Percentiles rank a stretch among this genome's conserved stretches.
phyloP scores from a whole-genome alignment of 2,113 vertebrate genomes.

The Amphiprion ocellaris region DNA sequence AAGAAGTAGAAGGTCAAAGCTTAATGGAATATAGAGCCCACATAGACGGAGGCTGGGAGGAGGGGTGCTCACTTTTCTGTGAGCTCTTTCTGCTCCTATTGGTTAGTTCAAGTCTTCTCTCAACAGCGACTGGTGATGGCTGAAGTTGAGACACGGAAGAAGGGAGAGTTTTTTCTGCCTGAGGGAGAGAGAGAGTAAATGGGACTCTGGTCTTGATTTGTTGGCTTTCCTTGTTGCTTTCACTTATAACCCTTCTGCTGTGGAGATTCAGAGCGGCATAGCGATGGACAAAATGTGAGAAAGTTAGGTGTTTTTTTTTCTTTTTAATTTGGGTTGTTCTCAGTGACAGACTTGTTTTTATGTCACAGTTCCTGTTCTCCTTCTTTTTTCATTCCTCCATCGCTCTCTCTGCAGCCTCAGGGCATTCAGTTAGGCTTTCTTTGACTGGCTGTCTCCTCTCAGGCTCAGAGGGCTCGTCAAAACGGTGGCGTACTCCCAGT shows the following conservation, averaged over 20 bases:
- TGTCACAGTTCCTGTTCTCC: constrained; percentile 11
- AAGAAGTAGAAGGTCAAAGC: constrained; percentile 69
- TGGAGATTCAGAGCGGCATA: neutral
- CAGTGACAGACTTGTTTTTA: neutral
- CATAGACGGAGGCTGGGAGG: constrained; percentile 45
- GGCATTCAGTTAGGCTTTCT: constrained; percentile 55
- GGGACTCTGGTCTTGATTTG: constrained; percentile 43
- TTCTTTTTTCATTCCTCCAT: neutral
- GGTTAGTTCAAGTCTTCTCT: constrained; percentile 41
- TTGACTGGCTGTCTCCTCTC: constrained; percentile 73
- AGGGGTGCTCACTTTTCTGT: constrained; percentile 3
- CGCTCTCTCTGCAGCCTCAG: constrained; percentile 29
- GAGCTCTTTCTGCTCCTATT: constrained; percentile 52
- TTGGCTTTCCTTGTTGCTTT: constrained; percentile 27
- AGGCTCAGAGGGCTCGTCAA: constrained; percentile 72
- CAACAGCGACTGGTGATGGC: constrained; percentile 48
- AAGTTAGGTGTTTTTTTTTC: neutral
- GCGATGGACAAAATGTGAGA: constrained; percentile 6
- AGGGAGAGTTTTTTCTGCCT: constrained; percentile 62
- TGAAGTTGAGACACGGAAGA: constrained; percentile 42
- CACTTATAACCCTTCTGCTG: neutral
- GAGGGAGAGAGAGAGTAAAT: constrained; percentile 52
- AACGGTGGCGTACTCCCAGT: constrained; percentile 41
- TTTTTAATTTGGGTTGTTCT: constrained; percentile 16
- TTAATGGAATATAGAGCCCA: constrained; percentile 61